A percentile compares a stretch with the other conserved stretches of the same genome.
phyloP scores from a whole-genome alignment of 1,140 invertebrate genomes.

The Schlechtendalia chinensis region DNA sequence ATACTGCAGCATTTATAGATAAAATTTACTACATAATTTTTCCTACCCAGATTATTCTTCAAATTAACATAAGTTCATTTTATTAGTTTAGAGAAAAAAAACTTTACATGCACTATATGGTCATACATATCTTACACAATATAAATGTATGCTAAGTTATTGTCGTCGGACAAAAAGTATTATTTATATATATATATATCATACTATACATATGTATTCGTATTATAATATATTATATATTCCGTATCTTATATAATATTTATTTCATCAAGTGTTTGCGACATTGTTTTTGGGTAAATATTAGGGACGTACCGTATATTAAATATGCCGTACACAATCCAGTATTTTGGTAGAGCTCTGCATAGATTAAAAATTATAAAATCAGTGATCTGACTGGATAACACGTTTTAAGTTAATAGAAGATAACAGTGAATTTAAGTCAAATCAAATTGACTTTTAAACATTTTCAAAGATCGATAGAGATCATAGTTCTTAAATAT shows the following conservation, averaged over 20 bases:
- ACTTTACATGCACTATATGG: not conserved
- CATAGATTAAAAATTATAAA: too few relatives aligned
- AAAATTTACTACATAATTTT: not conserved
- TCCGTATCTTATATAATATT: too few relatives aligned
- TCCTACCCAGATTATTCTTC: not conserved
- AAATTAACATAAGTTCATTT: constrained; percentile 19
- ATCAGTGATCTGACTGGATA: too few relatives aligned
- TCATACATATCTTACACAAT: not conserved
- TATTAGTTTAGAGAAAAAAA: constrained; percentile 16
- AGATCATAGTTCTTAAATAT: too few relatives aligned
- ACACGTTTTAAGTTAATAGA: too few relatives aligned
- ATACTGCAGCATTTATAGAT: not conserved
- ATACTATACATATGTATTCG: not conserved
- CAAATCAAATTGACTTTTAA: too few relatives aligned
- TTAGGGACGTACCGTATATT: not conserved
- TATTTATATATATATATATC: not conserved
- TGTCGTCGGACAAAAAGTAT: constrained; percentile 1
- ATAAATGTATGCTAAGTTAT: not conserved
- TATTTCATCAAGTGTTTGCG: not conserved
- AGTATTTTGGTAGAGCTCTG: not conserved
- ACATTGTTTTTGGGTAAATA: not conserved
- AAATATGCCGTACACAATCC: not conserved
- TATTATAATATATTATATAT: too few relatives aligned
- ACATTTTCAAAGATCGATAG: too few relatives aligned
- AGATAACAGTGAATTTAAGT: too few relatives aligned